Conservation (phyloP, 1,140 invertebrate species). For the Gryllus bimaculatus region DNA sequence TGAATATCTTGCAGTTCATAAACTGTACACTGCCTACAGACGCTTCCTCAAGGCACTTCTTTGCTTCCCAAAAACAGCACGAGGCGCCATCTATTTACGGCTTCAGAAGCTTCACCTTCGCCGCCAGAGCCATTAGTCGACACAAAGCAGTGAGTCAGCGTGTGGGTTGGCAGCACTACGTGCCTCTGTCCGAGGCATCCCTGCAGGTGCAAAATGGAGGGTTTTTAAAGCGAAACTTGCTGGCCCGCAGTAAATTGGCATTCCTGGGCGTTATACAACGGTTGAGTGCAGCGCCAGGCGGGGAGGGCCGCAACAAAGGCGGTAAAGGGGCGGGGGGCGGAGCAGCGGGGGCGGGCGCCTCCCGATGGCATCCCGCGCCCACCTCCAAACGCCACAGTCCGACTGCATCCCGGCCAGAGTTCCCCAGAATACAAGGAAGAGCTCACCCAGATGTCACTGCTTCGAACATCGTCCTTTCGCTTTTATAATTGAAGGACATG, state of each 20-base stretch:
- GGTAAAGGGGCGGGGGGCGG: too few species aligned
- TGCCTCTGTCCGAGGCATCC: neutral
- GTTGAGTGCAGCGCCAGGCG: neutral
- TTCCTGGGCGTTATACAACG: neutral
- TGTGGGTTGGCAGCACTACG: neutral
- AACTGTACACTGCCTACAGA: too few species aligned
- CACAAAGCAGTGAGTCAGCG: neutral
- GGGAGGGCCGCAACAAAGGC: neutral
- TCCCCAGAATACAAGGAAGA: too few species aligned
- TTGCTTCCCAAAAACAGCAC: neutral
- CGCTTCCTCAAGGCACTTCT: neutral
- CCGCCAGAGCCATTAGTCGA: neutral
- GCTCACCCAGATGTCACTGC: too few species aligned
- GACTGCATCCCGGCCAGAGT: too few species aligned
- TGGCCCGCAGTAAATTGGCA: neutral
- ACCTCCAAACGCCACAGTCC: too few species aligned
- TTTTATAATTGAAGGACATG: too few species aligned
- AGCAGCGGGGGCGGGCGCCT: too few species aligned
- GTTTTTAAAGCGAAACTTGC: neutral
- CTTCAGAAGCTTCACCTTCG: neutral
- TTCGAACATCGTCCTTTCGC: too few species aligned
- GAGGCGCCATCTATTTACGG: neutral
- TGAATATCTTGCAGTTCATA: too few species aligned
- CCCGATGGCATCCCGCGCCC: too few species aligned
- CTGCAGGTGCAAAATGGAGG: neutral